phyloP scores from a whole-genome alignment of 1,140 invertebrate species.

The Aricia agestis region DNA sequence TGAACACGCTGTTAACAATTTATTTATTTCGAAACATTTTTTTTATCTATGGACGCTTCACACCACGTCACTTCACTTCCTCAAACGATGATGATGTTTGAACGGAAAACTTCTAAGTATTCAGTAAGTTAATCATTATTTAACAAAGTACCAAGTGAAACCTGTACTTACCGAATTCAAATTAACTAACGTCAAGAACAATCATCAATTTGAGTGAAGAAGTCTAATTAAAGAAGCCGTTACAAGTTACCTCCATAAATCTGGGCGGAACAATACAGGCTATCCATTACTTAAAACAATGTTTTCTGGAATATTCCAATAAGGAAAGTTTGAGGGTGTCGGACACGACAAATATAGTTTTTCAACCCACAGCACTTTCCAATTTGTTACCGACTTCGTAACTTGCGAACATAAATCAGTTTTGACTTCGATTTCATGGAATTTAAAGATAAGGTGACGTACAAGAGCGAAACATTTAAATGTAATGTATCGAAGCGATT shows the following conservation, averaged over 20 bases:
- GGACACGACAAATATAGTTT: constrained; percentile 67
- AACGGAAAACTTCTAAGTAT: background rate
- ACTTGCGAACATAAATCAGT: constrained; percentile 49
- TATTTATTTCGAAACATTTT: no score
- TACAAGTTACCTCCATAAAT: constrained; percentile 75
- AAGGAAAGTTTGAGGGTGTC: constrained; percentile 59
- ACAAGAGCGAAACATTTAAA: background rate
- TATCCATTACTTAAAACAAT: constrained; percentile 64
- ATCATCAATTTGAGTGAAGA: constrained; percentile 74
- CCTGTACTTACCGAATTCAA: constrained; percentile 50
- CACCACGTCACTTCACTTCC: no score
- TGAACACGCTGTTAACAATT: no score
- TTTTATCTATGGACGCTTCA: no score
- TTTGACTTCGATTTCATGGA: constrained; percentile 29
- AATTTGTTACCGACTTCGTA: constrained; percentile 53
- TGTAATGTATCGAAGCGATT: background rate
- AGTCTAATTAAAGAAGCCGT: constrained; percentile 74
- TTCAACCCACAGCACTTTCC: constrained; percentile 57
- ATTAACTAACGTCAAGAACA: constrained; percentile 65
- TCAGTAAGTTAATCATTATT: background rate
- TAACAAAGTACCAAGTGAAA: constrained; percentile 32
- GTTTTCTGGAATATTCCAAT: constrained; percentile 67
- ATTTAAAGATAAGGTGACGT: constrained; percentile 1
- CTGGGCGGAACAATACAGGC: constrained; percentile 68
- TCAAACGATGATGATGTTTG: background rate